These are phyloP conservation scores for Acipenser oxyrinchus DNA, from an alignment of 2,797 vertebrate species.

Conservation along the genomic window DNA sequence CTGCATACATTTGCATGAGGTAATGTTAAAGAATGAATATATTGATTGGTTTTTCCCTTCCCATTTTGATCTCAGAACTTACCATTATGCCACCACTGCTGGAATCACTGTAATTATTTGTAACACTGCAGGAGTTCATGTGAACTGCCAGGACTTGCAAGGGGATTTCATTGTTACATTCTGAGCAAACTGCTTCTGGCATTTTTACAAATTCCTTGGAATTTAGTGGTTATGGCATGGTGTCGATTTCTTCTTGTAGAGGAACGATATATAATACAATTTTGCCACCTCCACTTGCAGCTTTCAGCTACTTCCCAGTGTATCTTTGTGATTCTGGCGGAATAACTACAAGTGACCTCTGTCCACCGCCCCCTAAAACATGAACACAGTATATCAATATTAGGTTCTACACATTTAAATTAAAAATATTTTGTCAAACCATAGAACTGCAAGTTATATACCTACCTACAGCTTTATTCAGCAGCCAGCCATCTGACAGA, in stretches of 20 bases:
- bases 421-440: background rate
- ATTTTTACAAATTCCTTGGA: conserved; percentile 18
- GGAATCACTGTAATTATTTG: no score
- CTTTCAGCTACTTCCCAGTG: background rate
- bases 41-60: no score
- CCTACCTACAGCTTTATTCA: background rate
- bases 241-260: conserved; percentile 16
- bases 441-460: background rate
- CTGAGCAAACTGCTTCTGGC: conserved; percentile 10
- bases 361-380: background rate
- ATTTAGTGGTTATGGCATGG: conserved; percentile 12
- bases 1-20: no score
- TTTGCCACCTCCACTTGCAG: conserved; percentile 6
- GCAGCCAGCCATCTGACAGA: background rate
- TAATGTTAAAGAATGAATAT: no score
- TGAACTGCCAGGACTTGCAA: no score
- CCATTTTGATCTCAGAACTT: no score
- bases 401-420: background rate
- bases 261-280: conserved; percentile 5
- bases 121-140: no score
- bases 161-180: conserved; percentile 3
- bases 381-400: background rate
- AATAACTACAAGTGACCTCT: background rate
- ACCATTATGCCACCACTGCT: no score
- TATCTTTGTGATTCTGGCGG: background rate